A percentile compares a stretch with the other conserved stretches of the same genome.
These are phyloP conservation scores for Microctonus hyperodae DNA, from an alignment of 2,888 invertebrate genomes.

Conservation along the genomic window DNA sequence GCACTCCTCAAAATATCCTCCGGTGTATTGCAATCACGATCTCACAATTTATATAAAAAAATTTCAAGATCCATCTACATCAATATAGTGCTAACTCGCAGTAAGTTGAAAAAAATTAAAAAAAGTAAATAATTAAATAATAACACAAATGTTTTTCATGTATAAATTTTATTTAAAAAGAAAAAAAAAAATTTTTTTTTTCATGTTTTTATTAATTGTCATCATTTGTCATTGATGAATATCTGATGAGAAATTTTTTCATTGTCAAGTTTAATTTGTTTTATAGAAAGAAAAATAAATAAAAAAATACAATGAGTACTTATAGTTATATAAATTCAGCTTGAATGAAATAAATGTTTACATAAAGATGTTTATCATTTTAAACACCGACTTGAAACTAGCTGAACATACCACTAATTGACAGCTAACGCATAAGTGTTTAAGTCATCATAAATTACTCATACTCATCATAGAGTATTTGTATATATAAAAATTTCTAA, in stretches of 20 bases:
- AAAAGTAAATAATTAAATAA: too few species aligned
- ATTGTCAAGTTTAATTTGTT: not conserved
- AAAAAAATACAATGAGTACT: not conserved
- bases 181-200: too few species aligned
- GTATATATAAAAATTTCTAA: not conserved
- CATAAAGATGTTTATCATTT: not conserved
- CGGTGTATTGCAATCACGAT: not conserved
- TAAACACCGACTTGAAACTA: not conserved
- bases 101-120: not conserved
- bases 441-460: not conserved
- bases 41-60: not conserved
- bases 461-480: not conserved
- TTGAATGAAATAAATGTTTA: not conserved
- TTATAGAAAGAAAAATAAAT: too few species aligned
- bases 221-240: not conserved
- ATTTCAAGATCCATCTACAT: not conserved
- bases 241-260: not conserved
- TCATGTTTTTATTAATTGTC: too few species aligned
- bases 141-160: not conserved
- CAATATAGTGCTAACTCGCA: not conserved
- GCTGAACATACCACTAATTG: not conserved
- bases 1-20: constrained; percentile 9
- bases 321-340: not conserved
- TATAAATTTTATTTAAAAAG: not conserved
- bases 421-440: not conserved